These are phyloP conservation scores for Proteles cristata DNA, from an alignment of 2,113 vertebrate genomes.

Conservation along the genomic window DNA sequence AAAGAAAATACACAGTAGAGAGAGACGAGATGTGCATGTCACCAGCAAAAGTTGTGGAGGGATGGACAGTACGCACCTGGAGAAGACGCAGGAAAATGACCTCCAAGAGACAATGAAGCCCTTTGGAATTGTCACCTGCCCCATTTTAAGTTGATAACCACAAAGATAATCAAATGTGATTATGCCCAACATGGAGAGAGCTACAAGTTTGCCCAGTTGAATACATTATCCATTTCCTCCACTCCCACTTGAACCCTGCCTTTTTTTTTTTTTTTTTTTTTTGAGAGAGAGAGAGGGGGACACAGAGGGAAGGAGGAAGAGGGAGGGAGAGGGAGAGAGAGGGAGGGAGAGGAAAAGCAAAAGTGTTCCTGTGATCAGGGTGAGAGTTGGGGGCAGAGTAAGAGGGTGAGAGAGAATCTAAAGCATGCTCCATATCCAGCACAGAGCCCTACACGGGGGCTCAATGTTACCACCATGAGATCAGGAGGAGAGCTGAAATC, in stretches of 20 bases:
- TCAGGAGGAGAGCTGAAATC: too few relatives aligned
- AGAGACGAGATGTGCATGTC: background rate
- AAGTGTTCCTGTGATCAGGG: too few relatives aligned
- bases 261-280: too few relatives aligned
- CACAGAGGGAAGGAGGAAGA: too few relatives aligned
- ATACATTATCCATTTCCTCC: background rate
- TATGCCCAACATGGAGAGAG: background rate
- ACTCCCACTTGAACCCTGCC: background rate
- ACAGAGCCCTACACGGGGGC: too few relatives aligned
- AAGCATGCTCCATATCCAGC: too few relatives aligned
- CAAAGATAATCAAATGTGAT: background rate
- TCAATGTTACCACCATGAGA: too few relatives aligned
- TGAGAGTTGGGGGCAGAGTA: too few relatives aligned
- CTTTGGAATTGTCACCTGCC: background rate
- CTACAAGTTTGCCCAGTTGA: background rate
- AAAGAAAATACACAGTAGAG: background rate
- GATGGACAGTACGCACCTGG: rapidly evolving
- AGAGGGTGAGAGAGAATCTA: too few relatives aligned
- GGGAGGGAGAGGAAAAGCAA: too few relatives aligned
- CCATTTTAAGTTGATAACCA: background rate
- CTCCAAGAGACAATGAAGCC: background rate
- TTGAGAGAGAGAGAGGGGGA: too few relatives aligned
- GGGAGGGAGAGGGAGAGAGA: too few relatives aligned
- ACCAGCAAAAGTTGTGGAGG: background rate
- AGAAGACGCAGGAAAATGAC: background rate